Conservation (phyloP, 1,140 invertebrate genomes). For the Drosophila busckii region DNA sequence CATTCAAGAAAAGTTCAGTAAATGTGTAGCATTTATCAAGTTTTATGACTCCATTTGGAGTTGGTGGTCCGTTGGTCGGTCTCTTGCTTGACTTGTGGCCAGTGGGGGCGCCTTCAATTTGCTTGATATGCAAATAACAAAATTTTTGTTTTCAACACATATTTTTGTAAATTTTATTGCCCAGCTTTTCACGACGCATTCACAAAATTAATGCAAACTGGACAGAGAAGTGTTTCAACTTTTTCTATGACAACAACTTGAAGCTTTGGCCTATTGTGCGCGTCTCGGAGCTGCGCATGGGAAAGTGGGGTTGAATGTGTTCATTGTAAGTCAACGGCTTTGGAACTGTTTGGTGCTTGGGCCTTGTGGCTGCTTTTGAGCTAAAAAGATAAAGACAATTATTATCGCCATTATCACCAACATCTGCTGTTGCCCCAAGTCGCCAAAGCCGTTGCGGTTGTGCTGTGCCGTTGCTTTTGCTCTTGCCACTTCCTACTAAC, state of each 20-base stretch:
- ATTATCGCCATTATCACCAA: constrained; percentile 76
- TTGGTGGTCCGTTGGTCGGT: constrained; percentile 12
- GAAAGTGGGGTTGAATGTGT: constrained; percentile 56
- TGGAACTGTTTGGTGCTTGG: constrained; percentile 3
- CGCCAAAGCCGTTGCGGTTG: constrained; percentile 18
- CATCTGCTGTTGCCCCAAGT: constrained; percentile 51
- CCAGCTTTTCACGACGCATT: constrained; percentile 34
- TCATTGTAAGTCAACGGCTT: constrained; percentile 39
- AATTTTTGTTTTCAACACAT: constrained; percentile 68
- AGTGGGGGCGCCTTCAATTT: constrained; percentile 33
- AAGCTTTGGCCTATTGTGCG: constrained; percentile 55
- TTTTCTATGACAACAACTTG: constrained; percentile 45
- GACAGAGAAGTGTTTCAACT: constrained; percentile 35
- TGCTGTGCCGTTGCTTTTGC: not conserved
- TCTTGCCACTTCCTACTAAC: constrained; percentile 47
- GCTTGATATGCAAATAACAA: constrained; percentile 63
- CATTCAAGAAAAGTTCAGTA: constrained; percentile 41
- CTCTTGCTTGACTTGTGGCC: constrained; percentile 2
- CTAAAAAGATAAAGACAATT: constrained; percentile 75
- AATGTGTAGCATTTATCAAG: constrained; percentile 59
- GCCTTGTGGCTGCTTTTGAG: constrained; percentile 46
- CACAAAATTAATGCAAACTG: constrained; percentile 58
- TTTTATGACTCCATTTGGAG: constrained; percentile 63
- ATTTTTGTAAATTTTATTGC: constrained; percentile 63
- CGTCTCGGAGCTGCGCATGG: constrained; percentile 40